Evolutionary conservation across 2,888 invertebrate genomes (phyloP).

Genomic region (Flexamia atlantica): DNA sequence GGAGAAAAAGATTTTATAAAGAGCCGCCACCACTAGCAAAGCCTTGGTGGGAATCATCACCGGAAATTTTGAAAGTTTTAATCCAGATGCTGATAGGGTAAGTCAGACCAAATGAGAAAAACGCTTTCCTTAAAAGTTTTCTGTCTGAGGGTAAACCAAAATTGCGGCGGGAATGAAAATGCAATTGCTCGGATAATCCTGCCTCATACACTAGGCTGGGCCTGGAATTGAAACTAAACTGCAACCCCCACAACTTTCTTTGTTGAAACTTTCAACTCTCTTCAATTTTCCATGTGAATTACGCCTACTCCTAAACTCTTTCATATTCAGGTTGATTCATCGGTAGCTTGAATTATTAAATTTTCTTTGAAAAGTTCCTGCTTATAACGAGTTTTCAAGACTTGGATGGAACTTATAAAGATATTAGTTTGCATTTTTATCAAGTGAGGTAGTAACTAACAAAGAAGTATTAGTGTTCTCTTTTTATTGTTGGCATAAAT

Average conservation of each 20-base stretch:
- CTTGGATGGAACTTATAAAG: no score
- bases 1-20: not conserved
- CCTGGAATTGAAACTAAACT: conserved; percentile 47
- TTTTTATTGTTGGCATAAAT: no score
- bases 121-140: conserved; percentile 11
- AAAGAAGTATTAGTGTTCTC: no score
- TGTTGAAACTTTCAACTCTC: conserved; percentile 41
- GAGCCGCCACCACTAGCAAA: not conserved
- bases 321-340: not conserved
- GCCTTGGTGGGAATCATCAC: not conserved
- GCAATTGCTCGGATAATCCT: conserved; percentile 50
- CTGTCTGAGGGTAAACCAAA: conserved; percentile 6
- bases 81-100: conserved; percentile 26
- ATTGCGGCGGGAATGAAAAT: conserved; percentile 40
- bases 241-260: conserved; percentile 26
- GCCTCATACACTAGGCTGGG: conserved; percentile 14
- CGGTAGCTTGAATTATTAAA: not conserved
- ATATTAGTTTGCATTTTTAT: no score
- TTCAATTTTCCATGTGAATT: conserved; percentile 29
- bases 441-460: no score
- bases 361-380: no score
- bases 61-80: conserved; percentile 2
- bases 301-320: conserved; percentile 2
- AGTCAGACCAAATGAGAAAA: conserved; percentile 31
- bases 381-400: no score